Evolutionary conservation across 2,888 invertebrate genomes (phyloP), one percentile per base, ranked within the genome.

Genomic region (Torymus tubicola): DNA sequence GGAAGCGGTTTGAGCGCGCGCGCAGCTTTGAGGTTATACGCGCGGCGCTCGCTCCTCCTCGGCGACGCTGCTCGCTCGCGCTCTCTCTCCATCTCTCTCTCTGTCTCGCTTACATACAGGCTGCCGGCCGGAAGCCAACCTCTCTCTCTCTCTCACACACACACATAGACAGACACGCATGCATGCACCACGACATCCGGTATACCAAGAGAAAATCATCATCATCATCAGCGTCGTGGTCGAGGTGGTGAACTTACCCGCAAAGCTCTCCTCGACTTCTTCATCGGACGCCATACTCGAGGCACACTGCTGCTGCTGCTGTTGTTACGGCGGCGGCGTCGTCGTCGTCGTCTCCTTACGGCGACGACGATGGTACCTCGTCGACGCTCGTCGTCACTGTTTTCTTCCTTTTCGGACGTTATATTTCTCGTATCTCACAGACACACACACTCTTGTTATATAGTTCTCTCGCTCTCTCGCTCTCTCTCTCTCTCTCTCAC

Each of bases 211-310:
- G 24, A 24, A 2, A 24, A 24, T 24, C 2, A 24, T 2, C 2
- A 24, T 2, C 2, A 24, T 24, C 24, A 24, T 24, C 2, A 24
- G 65, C 18, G 21, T 11, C 5, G 18, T 64, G 42, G n/a, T 12
- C 50, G 21, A 50, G 18, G 50, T 60, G 14, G 55, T 2, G 13
- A 13, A 92, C 95, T 96, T 93, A 96, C 96, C 96, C 93, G 95
- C 96, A 90, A 94, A 95, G 91, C 94, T 95, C 91, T 96, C 96
- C 89, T 96, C 96, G 91, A 96, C 94, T 92, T 96, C 96, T 90
- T 96, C 96, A 89, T 96, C 96, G 84, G 96, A 96, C 92, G 96
- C 96, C 96, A 96, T 96, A 91, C 84, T 87, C 61, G 71, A 24
- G 78, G 65, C 24, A 3, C 24, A 24, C 24, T 24, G 24, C 24